Evolutionary conservation across 2,797 vertebrate species (phyloP), one percentile per base, ranked within the genome.

Genomic region (Crossoptilon crossoptilon): DNA sequence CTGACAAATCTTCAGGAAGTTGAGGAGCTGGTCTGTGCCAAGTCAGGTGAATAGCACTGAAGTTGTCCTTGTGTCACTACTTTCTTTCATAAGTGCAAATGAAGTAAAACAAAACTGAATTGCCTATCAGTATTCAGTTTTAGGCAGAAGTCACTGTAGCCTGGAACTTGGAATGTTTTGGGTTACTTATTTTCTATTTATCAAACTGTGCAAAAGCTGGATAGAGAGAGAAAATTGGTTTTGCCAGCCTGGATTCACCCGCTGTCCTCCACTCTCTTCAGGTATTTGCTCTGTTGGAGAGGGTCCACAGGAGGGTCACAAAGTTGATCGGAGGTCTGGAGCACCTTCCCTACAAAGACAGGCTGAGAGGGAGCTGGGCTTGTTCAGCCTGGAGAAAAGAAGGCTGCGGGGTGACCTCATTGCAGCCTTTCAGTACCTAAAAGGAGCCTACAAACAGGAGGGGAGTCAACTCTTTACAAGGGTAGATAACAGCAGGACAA

Each of bases 41-140:
- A 33, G 43, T 66, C 29, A 0, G 0, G 18, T 91, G 49, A 62
- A 35, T 4, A 46, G 62, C 58, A 67, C 21, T 3, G 1, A 49
- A 51, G 29, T 48, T 37, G 51, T 60, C 14, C 23, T 16, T 70
- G 12, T 60, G 59, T 58, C 21, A 10, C 11, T 80, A 19, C 44
- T 72, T 71, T n/a, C 59, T 84, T 78, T 62, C 11, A 27, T 17
- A 55, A 72, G 35, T 70, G 56, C 56, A 35, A 78, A 37, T 14
- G 43, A 46, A 90, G 60, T 6, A 18, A 55, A 75, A 21, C 33
- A 67, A 29, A 87, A 67, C 23, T 37, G 56, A 86, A 35, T 22
- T 73, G 18, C 24, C 26, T 33, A 16, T 67, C 23, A 63, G 3
- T 35, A 60, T 43, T 81, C 46, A 4, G n/a, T 69, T 72, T 66